Base-by-base conservation (phyloP, 2,113 vertebrate genomes). In the Ginglymostoma cirratum region DNA sequence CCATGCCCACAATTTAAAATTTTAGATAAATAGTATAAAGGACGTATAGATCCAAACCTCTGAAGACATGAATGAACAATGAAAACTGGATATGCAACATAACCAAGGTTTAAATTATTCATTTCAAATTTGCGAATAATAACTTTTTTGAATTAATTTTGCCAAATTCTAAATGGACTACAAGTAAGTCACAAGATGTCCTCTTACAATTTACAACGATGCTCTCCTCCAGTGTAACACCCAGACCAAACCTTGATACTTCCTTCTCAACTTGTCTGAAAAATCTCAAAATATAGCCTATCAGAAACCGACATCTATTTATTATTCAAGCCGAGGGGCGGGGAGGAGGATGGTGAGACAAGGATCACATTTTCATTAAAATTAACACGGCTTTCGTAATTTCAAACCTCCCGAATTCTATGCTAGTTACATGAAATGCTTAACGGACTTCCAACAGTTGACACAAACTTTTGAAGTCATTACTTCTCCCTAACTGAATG, bases 391-490 rank as follows among this genome's bases (percentile, higher is more conserved):
- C 42, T 70, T 70, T 95, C 93, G 30, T 69, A 70, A 42, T 45
- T 67, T 95, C 21, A 72, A 95, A 48, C 67, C 66, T 93, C 61
- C 92, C n/a, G 17, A 27, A 52, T 72, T 27, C 38, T 69, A 6
- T 76, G 69, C 94, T 72, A 95, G 72, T 72, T 70, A 72, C 42
- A 69, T 24, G 65, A 94, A 94, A 61, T n/a, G 92, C 92, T 94
- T n/a, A 94, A 70, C 42, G 67, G 66, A 94, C 65, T 69, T 66
- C 90, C 55, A 66, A 93, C n/a, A 69, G 66, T 45, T 95, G 42
- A 76, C 42, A 52, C 94, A 45, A 95, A 95, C 69, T 95, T 95
- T 72, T 95, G 94, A 76, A 95, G 94, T 95, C 94, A 95, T 95
- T 76, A 95, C 72, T 95, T 42, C 94, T 95, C 72, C 69, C 94